Evolutionary conservation across 2,797 vertebrate genomes (phyloP), one percentile per base, ranked within the genome.

Genomic region (Yasuhikotakia modesta): DNA sequence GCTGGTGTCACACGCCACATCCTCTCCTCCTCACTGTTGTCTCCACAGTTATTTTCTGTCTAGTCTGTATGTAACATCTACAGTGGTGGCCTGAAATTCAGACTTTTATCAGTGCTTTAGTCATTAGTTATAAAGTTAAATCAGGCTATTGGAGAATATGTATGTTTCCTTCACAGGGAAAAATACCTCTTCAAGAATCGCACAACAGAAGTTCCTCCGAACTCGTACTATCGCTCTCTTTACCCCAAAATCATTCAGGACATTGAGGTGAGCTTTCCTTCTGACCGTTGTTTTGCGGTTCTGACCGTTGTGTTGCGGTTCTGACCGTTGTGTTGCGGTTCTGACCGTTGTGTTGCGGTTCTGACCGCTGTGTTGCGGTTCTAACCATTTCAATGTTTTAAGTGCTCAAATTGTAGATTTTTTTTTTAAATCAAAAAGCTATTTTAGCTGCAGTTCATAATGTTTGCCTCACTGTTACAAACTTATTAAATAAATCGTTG

Each of bases 211-310:
- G 95, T 98, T 82, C 97, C 96, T 55, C 97, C 97, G 72, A 99
- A 99, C 90, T 98, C 97, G 5, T 99, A 98, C 93, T 99, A 99
- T 92, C 96, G 95, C 88, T 97, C 96, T 79, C 94, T 99, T 79
- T 99, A 99, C 91, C 97, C 97, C 90, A 99, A 99, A 94, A 99
- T 99, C 91, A 99, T 99, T 89, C 96, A 99, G 94, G 97, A 98
- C 89, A 98, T 99, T 92, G 97, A 98, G 96, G 97, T 99, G 94
- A 27, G 48, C n/a, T n/a, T n/a, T n/a, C n/a, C n/a, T n/a, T n/a
- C n/a, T n/a, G n/a, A n/a, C n/a, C n/a, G n/a, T n/a, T n/a, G n/a
- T n/a, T n/a, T n/a, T n/a, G n/a, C n/a, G n/a, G n/a, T n/a, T n/a
- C n/a, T n/a, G n/a, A n/a, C n/a, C n/a, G n/a, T n/a, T n/a, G n/a